Conservation (phyloP, 2,797 vertebrate genomes). For the Oryzias dopingdopingensis region DNA sequence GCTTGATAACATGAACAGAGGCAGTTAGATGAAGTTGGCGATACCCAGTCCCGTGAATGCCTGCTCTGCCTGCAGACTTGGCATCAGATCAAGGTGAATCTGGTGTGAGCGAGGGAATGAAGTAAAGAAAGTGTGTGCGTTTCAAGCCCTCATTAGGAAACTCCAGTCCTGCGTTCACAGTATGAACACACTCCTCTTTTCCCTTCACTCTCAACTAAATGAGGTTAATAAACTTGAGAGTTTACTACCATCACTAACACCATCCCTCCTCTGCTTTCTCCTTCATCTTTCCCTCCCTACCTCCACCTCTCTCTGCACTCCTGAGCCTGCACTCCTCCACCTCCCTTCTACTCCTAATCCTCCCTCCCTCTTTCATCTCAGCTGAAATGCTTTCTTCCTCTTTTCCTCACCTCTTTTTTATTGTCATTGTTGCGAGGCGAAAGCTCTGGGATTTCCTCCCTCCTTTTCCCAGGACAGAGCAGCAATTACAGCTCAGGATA, state of each 20-base stretch:
- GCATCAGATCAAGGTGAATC: constrained; percentile 84
- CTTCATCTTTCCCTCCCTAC: constrained; percentile 48
- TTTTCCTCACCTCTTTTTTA: constrained; percentile 72
- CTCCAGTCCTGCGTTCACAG: constrained; percentile 74
- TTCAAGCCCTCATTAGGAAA: constrained; percentile 85
- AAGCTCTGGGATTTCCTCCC: constrained; percentile 86
- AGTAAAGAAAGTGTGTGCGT: constrained; percentile 66
- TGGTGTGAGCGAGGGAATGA: constrained; percentile 57
- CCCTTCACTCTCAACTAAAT: constrained; percentile 79
- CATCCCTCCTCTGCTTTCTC: constrained; percentile 48
- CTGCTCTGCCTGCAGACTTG: constrained; percentile 73
- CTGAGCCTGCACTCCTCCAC: constrained; percentile 52
- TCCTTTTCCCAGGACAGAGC: constrained; percentile 77
- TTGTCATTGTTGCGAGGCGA: constrained; percentile 81
- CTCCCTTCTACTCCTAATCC: constrained; percentile 48
- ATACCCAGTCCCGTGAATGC: constrained; percentile 50
- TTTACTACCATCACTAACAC: constrained; percentile 81
- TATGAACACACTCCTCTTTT: constrained; percentile 83
- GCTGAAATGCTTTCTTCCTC: constrained; percentile 71
- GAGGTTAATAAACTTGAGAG: constrained; percentile 90
- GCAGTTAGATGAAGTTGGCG: constrained; percentile 57
- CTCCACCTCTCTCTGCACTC: constrained; percentile 48
- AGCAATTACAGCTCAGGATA: constrained; percentile 82
- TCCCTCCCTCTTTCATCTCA: constrained; percentile 68
- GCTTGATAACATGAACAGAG: constrained; percentile 43